Conservation (phyloP, 2,113 vertebrate genomes). For the Alethe castanea region DNA sequence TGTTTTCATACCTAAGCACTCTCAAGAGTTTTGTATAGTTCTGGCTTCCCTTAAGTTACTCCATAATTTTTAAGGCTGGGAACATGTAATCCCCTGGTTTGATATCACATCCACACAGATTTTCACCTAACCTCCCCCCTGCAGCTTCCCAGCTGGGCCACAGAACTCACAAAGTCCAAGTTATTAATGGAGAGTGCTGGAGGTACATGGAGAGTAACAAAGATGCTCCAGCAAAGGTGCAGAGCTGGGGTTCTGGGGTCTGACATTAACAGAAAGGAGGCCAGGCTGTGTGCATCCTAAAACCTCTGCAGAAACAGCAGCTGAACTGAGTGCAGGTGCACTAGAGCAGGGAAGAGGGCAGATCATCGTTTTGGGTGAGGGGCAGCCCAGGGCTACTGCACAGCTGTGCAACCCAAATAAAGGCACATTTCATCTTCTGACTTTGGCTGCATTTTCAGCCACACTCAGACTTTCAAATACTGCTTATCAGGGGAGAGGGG, state of each 20-base stretch:
- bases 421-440: conserved; percentile 7
- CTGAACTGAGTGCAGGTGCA: neutral
- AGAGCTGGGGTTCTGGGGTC: neutral
- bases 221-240: neutral
- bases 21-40: neutral
- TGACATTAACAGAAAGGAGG: neutral
- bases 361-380: neutral
- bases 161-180: neutral
- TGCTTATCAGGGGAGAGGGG: neutral
- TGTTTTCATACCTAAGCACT: neutral
- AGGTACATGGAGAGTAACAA: neutral
- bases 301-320: neutral
- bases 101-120: neutral
- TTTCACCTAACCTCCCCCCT: neutral
- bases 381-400: neutral
- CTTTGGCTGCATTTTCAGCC: neutral
- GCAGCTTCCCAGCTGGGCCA: neutral
- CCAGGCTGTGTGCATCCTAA: neutral
- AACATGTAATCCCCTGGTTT: neutral
- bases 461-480: conserved; percentile 7
- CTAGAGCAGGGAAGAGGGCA: neutral
- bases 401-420: conserved; percentile 33
- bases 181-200: neutral
- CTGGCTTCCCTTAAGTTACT: neutral
- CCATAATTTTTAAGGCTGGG: neutral